Percentiles rank a stretch among this genome's conserved stretches.
Evolutionary conservation across 2,113 vertebrate species (phyloP).

Genomic region (Salvelinus namaycush): DNA sequence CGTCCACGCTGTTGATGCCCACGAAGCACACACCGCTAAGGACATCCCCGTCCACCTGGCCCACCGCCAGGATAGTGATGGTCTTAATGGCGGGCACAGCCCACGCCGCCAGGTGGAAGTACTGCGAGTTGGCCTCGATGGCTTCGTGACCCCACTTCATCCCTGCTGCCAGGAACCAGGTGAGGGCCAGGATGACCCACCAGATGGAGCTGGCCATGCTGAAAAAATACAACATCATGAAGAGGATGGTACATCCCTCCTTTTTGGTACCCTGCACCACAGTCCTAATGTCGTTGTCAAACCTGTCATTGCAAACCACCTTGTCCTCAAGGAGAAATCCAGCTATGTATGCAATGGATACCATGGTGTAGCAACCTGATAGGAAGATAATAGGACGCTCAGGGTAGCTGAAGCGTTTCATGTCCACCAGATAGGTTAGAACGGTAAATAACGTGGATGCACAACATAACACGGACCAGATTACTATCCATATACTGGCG

Average conservation of each 20-base stretch:
- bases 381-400: constrained; percentile 95
- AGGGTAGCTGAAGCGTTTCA: constrained; percentile 94
- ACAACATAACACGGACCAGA: constrained; percentile 93
- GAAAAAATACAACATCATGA: constrained; percentile 99
- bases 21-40: constrained; percentile 94
- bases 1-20: constrained; percentile 91
- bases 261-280: constrained; percentile 95
- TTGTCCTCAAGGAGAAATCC: constrained; percentile 91
- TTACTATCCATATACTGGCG: constrained; percentile 91
- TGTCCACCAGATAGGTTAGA: constrained; percentile 94
- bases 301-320: constrained; percentile 90
- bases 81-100: constrained; percentile 94
- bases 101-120: constrained; percentile 96
- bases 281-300: constrained; percentile 86
- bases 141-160: constrained; percentile 99
- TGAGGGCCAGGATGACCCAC: constrained; percentile 95
- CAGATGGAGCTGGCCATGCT: constrained; percentile 98
- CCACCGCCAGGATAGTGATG: constrained; percentile 91
- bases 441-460: constrained; percentile 94
- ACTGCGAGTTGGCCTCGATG: constrained; percentile 95
- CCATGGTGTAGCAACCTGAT: constrained; percentile 92
- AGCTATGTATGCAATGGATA: constrained; percentile 90
- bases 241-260: constrained; percentile 95
- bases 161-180: constrained; percentile 92
- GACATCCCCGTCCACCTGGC: constrained; percentile 92